Evolutionary conservation across 2,113 vertebrate species (phyloP), one percentile per base, ranked within the genome.

Genomic region (Sturnira hondurensis): DNA sequence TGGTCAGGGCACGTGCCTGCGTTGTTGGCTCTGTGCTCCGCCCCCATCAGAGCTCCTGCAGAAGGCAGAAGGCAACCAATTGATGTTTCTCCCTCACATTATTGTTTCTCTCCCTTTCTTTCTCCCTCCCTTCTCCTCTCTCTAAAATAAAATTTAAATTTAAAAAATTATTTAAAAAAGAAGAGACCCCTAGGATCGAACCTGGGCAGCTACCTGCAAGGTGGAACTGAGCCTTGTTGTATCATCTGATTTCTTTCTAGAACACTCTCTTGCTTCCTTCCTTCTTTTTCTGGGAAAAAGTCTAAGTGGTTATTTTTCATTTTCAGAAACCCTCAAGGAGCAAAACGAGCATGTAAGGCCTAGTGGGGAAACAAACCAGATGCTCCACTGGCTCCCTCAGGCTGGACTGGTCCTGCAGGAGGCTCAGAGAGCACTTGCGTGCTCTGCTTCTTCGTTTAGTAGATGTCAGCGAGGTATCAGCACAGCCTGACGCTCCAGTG

Each of bases 321-420:
- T 86, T 87, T 71, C 61, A 76, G 87, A 77, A 31, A 76, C 26
- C 20, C 58, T 82, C 50, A 52, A 50, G 67, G 24, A 58, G 43
- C 47, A 71, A 74, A 74, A 77, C 5, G 38, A 67, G 19, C 2
- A 3, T 13, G 20, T 13, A 58, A 74, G 26, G 31, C 41, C 58
- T 28, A 17, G 5, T 26, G 26, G 20, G 24, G n/a, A 12, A n/a
- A 41, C 5, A 14, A 73, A 17, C 65, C 24, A 20, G 58, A 33
- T 1, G 31, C 5, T 1, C 22, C 2, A 0, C 20, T 15, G 5
- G 52, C 22, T 50, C 7, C 33, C 50, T n/a, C 26, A 31, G 2
- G 19, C n/a, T 10, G 31, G 41, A 45, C 52, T 5, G 4, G n/a
- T 78, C 63, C 65, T 26, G 20, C 43, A 36, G 81, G 63, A 24